Evolutionary conservation across 2,113 vertebrate genomes (phyloP).

Genomic region (Alexandromys fortis): DNA sequence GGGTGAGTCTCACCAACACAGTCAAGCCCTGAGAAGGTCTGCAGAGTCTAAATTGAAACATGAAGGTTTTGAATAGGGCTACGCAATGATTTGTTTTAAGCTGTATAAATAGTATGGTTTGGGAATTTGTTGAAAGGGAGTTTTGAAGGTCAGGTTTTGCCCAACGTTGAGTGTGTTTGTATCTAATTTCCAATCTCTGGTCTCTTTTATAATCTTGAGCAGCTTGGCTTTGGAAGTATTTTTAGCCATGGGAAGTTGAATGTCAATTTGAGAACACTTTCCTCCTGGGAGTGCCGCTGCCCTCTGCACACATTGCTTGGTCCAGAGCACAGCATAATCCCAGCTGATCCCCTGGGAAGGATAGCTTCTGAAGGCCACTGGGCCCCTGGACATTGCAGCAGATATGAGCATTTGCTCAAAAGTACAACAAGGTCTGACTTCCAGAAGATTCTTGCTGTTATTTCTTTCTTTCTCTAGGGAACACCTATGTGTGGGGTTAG

Average conservation of each 20-base stretch:
- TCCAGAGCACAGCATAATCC: not conserved
- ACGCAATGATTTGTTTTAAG: slow-evolving; percentile 81
- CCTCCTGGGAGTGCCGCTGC: not conserved
- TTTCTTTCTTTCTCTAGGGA: not conserved
- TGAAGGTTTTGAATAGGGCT: slow-evolving; percentile 72
- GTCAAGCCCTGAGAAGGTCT: slow-evolving; percentile 44
- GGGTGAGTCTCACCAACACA: not conserved
- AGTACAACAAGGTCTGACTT: not conserved
- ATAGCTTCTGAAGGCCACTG: fast-evolving
- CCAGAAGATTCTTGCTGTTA: not conserved
- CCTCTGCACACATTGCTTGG: not conserved
- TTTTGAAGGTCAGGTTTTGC: slow-evolving; percentile 79
- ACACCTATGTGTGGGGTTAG: not conserved
- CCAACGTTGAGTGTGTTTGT: not conserved
- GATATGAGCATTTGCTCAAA: not conserved
- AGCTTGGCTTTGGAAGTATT: slow-evolving; percentile 58
- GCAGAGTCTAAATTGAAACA: slow-evolving; percentile 74
- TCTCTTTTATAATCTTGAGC: slow-evolving; percentile 65
- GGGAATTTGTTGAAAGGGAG: slow-evolving; percentile 72
- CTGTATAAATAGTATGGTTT: slow-evolving; percentile 82
- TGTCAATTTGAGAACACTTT: slow-evolving; percentile 36
- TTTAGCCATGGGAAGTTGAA: slow-evolving; percentile 47
- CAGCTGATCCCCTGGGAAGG: not conserved
- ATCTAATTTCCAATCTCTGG: slow-evolving; percentile 56
- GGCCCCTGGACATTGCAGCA: fast-evolving